Percentiles rank a stretch among this genome's conserved stretches.
These are phyloP conservation scores for Corythornis cristatus DNA, from an alignment of 2,113 vertebrate genomes.

Conservation along the genomic window DNA sequence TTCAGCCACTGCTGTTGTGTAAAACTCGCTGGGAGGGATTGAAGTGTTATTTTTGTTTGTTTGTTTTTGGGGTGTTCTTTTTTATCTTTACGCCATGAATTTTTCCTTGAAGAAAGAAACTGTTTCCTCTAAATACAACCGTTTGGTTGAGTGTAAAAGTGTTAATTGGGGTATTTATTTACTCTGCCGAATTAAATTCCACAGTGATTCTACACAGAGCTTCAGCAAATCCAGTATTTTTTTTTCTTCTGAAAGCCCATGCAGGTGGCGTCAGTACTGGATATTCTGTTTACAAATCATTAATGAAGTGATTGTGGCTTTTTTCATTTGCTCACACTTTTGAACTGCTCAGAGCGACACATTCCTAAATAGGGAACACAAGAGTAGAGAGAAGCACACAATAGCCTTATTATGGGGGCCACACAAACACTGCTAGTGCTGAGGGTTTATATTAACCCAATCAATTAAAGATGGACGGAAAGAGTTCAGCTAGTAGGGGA, in stretches of 20 bases:
- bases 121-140: constrained; percentile 42
- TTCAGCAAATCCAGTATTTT: constrained; percentile 58
- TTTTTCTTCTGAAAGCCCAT: constrained; percentile 25
- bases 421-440: constrained; percentile 67
- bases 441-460: constrained; percentile 79
- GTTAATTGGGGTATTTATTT: constrained; percentile 56
- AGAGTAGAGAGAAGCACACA: constrained; percentile 68
- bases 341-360: constrained; percentile 73
- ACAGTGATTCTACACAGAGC: constrained; percentile 38
- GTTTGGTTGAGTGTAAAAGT: constrained; percentile 39
- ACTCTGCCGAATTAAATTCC: constrained; percentile 50
- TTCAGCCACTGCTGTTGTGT: not conserved
- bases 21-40: not conserved
- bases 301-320: constrained; percentile 77
- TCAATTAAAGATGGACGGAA: constrained; percentile 75
- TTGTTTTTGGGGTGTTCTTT: constrained; percentile 41
- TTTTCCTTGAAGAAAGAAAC: constrained; percentile 48
- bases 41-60: constrained; percentile 41
- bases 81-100: constrained; percentile 30
- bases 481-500: constrained; percentile 65
- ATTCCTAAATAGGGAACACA: constrained; percentile 71
- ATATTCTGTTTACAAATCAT: constrained; percentile 77
- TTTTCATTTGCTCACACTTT: constrained; percentile 73
- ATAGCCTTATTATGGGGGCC: constrained; percentile 73
- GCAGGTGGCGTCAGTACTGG: constrained; percentile 70